Evolutionary conservation across 2,113 vertebrate genomes (phyloP), one percentile per base, ranked within the genome.

Genomic region (Sitta europaea): DNA sequence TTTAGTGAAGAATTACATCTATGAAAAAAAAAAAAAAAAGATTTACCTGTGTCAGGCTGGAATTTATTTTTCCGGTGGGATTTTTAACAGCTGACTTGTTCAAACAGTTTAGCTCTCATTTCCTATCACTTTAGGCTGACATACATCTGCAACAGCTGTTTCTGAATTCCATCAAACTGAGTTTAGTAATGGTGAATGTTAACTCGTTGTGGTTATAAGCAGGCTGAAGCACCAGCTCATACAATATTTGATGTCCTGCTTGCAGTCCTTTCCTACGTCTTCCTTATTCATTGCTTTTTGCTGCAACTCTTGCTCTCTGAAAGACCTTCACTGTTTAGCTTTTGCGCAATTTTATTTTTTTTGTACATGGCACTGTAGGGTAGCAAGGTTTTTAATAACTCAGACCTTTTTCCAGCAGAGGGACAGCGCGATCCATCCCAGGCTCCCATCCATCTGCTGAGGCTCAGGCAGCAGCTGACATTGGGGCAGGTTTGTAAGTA

Each of bases 401-500:
- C 76, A 36, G 31, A 5, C 51, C 76, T 88, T 90, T 87, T 31
- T 74, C 67, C 79, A 86, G 70, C 43, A 15, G 71, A 74, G 62
- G 87, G 95, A 57, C 78, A 77, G 63, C 36, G 22, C 51, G 58
- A 90, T 55, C 90, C 85, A 53, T 94, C n/a, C 53, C 42, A 70
- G 75, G 79, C 92, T 92, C 74, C 15, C 66, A 91, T 94, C 91
- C 96, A 88, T 94, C 91, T 96, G 92, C 35, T 88, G 88, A 71
- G n/a, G 70, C 95, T 40, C 73, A 88, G 48, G 33, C 76, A 89
- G 80, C 65, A 70, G 23, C 91, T 97, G 95, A 96, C 95, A 97
- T 22, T 2, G 67, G 95, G 82, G 87, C 92, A 86, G 84, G 87
- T 96, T 96, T 95, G 15, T 94, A 92, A 98, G 91, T 94, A 95